phyloP scores from a whole-genome alignment of 2,888 invertebrate species.

The Chelonus formosanus region DNA sequence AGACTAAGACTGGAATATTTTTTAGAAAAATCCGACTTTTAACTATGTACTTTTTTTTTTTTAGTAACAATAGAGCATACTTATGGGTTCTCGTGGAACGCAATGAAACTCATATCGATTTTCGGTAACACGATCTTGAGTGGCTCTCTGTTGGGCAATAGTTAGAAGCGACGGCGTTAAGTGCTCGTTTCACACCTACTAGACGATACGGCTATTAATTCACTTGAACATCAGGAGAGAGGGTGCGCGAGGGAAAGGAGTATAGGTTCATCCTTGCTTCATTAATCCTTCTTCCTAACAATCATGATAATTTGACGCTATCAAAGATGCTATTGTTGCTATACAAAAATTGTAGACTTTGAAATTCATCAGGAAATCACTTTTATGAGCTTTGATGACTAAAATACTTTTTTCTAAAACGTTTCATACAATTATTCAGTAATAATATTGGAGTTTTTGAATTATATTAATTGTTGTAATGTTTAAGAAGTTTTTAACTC shows the following conservation, averaged over 20 bases:
- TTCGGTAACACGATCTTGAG: slow-evolving; percentile 64
- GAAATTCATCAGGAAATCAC: not conserved
- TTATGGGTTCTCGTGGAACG: slow-evolving; percentile 23
- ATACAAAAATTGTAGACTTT: too few species aligned
- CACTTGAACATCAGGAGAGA: slow-evolving; percentile 42
- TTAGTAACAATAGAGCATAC: too few species aligned
- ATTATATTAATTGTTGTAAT: too few species aligned
- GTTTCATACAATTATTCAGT: too few species aligned
- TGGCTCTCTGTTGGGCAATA: slow-evolving; percentile 60
- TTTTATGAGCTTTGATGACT: not conserved
- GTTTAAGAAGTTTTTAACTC: too few species aligned
- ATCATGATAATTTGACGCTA: slow-evolving; percentile 25
- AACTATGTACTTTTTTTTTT: too few species aligned
- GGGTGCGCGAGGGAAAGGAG: slow-evolving; percentile 9
- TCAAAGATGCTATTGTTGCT: not conserved
- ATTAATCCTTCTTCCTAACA: slow-evolving; percentile 28
- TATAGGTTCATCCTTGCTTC: slow-evolving; percentile 20
- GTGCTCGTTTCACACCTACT: slow-evolving; percentile 61
- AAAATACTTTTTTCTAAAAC: too few species aligned
- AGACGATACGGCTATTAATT: slow-evolving; percentile 62
- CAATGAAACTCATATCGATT: slow-evolving; percentile 59
- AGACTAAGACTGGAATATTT: too few species aligned
- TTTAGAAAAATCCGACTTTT: too few species aligned
- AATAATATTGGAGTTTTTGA: too few species aligned
- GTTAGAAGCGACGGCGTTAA: slow-evolving; percentile 56